A percentile compares a stretch with the other conserved stretches of the same genome.
Conservation (phyloP, 2,888 invertebrate species). For the Aspidapion aeneum region DNA sequence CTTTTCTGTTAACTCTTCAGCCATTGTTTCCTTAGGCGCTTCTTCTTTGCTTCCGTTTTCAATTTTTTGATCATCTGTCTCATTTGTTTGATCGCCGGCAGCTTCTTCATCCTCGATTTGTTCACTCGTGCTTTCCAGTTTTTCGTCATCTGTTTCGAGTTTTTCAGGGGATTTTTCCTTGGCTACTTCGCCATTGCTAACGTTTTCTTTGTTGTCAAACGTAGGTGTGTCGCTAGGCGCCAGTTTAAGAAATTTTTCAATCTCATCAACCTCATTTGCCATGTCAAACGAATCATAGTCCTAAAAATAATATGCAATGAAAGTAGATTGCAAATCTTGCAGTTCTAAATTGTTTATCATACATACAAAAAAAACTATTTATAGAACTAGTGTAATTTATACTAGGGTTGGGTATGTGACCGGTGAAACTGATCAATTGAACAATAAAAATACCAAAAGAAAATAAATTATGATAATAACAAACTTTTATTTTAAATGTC, state of each 20-base stretch:
- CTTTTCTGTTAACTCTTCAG: constrained; percentile 27
- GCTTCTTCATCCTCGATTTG: constrained; percentile 32
- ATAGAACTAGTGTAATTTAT: background rate
- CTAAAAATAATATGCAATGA: constrained; percentile 49
- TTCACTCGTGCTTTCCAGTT: constrained; percentile 14
- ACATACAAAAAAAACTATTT: background rate
- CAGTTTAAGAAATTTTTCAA: constrained; percentile 84
- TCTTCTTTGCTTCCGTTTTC: constrained; percentile 27
- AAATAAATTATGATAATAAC: background rate
- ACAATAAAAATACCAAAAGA: background rate
- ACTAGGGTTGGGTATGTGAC: too few relatives aligned
- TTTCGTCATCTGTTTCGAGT: background rate
- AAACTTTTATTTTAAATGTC: background rate
- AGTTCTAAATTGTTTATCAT: background rate
- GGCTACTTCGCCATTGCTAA: constrained; percentile 25
- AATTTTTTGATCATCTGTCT: constrained; percentile 24
- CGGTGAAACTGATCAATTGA: too few relatives aligned
- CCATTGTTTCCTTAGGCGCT: constrained; percentile 23
- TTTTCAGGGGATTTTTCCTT: constrained; percentile 28
- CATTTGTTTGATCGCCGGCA: constrained; percentile 22
- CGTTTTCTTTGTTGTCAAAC: constrained; percentile 43
- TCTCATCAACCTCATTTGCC: constrained; percentile 85
- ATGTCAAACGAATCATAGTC: constrained; percentile 92
- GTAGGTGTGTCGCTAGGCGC: constrained; percentile 56
- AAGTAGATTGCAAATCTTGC: background rate